These are phyloP conservation scores for Cynodonichthys magdalenae DNA, from an alignment of 2,797 vertebrate genomes.

Conservation along the genomic window DNA sequence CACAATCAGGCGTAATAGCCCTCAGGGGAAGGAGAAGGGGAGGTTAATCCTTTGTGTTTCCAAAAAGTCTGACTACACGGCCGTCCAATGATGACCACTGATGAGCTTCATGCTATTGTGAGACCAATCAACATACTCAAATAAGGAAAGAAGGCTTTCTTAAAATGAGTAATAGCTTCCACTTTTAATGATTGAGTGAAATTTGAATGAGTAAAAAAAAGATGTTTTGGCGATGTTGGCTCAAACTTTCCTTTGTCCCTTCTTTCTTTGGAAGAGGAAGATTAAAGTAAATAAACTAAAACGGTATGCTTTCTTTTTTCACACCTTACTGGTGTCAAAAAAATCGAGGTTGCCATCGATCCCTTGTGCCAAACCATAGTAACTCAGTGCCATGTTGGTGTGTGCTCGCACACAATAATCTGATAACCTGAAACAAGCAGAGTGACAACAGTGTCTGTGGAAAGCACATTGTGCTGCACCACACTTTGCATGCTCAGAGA, in stretches of 20 bases:
- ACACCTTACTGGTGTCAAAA: no score
- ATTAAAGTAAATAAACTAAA: constrained; percentile 39
- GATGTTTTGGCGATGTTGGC: no score
- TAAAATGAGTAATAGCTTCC: constrained; percentile 53
- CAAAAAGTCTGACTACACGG: constrained; percentile 62
- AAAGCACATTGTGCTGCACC: background rate
- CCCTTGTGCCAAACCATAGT: background rate
- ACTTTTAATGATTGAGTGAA: constrained; percentile 34
- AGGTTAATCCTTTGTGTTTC: constrained; percentile 78
- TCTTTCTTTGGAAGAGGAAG: constrained; percentile 19
- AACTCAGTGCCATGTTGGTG: no score
- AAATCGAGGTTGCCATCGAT: no score
- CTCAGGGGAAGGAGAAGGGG: constrained; percentile 65
- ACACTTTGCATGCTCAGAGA: background rate
- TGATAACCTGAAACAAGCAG: background rate
- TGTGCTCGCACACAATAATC: background rate
- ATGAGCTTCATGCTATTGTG: constrained; percentile 66
- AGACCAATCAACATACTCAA: constrained; percentile 58
- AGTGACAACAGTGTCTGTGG: no score
- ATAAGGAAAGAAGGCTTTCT: constrained; percentile 66
- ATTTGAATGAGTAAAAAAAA: constrained; percentile 12
- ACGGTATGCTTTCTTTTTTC: constrained; percentile 12
- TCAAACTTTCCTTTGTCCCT: constrained; percentile 30
- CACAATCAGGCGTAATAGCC: constrained; percentile 82
- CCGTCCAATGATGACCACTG: constrained; percentile 73